These are phyloP conservation scores for Drosophila kepulauana DNA, from an alignment of 1,140 invertebrate species.

Conservation along the genomic window DNA sequence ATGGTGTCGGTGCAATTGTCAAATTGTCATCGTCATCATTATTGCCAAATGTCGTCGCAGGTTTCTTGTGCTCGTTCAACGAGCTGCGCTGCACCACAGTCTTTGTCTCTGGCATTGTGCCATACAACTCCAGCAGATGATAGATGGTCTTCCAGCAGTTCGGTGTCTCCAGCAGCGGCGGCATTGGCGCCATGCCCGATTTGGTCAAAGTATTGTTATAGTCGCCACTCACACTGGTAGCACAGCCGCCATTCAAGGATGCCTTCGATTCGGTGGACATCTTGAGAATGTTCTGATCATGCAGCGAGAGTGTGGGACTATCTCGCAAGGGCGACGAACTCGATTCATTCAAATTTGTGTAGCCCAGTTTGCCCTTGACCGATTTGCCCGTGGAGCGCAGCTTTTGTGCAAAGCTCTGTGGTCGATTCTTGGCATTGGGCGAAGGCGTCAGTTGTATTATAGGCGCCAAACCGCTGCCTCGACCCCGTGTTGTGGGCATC, in stretches of 20 bases:
- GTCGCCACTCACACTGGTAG: conserved; percentile 76
- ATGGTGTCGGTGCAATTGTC: conserved; percentile 85
- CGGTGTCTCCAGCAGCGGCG: conserved; percentile 87
- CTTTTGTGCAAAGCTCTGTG: conserved; percentile 95
- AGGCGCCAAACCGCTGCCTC: conserved; percentile 67
- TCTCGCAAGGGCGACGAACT: conserved; percentile 90
- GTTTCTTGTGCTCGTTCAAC: conserved; percentile 70
- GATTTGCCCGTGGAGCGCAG: conserved; percentile 93
- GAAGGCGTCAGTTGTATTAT: conserved; percentile 86
- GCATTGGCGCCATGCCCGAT: conserved; percentile 61
- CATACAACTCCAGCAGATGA: conserved; percentile 96
- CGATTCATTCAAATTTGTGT: conserved; percentile 86
- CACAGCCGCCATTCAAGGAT: conserved; percentile 78
- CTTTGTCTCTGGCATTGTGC: conserved; percentile 97
- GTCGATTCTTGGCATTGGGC: conserved; percentile 89
- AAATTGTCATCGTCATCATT: conserved; percentile 86
- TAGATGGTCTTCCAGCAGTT: conserved; percentile 98
- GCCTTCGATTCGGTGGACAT: conserved; percentile 78
- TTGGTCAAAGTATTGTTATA: conserved; percentile 77
- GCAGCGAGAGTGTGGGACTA: conserved; percentile 87
- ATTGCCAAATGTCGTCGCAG: conserved; percentile 42
- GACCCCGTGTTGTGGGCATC: conserved; percentile 50
- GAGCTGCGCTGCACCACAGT: conserved; percentile 88
- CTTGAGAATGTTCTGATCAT: conserved; percentile 87
- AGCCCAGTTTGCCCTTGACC: conserved; percentile 89